phyloP scores from a whole-genome alignment of 1,140 invertebrate species.

The Magallana gigas region DNA sequence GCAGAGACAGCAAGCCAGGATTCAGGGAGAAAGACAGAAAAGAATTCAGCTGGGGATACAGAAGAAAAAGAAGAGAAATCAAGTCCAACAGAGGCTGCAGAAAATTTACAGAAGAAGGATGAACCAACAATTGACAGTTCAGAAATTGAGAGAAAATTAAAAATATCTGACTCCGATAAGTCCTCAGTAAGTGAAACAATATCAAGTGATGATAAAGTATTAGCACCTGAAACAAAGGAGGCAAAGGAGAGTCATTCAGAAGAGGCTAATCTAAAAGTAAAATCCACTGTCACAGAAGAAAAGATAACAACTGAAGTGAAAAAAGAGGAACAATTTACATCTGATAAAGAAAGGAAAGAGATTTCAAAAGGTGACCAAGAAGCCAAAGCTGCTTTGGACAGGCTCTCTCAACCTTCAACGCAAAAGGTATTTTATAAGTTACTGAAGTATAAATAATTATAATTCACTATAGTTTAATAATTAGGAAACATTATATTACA shows the following conservation, averaged over 20 bases:
- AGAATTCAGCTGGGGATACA: background rate
- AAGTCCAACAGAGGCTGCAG: background rate
- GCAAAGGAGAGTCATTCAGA: background rate
- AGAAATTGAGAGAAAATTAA: background rate
- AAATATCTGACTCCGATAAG: background rate
- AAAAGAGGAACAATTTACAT: background rate
- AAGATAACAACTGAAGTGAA: background rate
- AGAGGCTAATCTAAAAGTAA: background rate
- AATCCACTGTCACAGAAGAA: background rate
- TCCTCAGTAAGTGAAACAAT: background rate
- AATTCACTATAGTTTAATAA: too few relatives aligned
- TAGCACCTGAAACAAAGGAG: background rate
- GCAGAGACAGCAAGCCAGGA: conserved; percentile 1
- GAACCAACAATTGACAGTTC: background rate
- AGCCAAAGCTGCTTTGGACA: conserved; percentile 21
- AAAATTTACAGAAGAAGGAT: background rate
- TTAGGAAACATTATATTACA: too few relatives aligned
- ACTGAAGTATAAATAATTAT: too few relatives aligned
- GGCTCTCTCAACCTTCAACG: conserved; percentile 17
- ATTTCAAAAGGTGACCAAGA: background rate
- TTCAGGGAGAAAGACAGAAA: background rate
- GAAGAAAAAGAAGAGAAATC: background rate
- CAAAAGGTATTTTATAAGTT: background rate
- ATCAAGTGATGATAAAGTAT: background rate
- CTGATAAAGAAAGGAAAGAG: conserved; percentile 13